Conservation (phyloP, 2,113 vertebrate genomes). For the Ginglymostoma cirratum region DNA sequence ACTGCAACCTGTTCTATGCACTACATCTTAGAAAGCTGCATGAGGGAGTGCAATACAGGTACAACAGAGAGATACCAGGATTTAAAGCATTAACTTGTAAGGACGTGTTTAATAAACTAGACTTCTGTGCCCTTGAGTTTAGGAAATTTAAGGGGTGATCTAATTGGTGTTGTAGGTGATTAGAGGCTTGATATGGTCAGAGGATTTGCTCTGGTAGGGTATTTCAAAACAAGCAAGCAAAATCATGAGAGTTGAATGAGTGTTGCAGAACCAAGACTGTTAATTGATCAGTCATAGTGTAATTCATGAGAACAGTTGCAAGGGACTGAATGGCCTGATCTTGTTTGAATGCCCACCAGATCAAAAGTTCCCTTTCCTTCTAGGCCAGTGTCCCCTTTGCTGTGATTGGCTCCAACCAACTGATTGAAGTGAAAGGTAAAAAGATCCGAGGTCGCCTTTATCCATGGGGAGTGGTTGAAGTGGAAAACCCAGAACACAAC, state of each 20-base stretch:
- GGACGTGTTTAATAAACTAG: neutral
- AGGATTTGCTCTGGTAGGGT: neutral
- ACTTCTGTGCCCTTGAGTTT: neutral
- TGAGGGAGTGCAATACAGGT: neutral
- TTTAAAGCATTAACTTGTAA: neutral
- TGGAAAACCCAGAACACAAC: constrained; percentile 86
- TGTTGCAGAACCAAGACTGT: neutral
- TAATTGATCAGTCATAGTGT: neutral
- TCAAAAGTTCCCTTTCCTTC: neutral
- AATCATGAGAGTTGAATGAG: neutral
- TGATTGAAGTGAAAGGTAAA: constrained; percentile 86
- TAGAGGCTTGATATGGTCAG: neutral
- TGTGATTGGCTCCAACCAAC: constrained; percentile 77
- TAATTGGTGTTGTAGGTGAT: neutral
- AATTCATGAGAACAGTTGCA: neutral
- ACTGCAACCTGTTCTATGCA: neutral
- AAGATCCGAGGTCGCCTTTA: constrained; percentile 77
- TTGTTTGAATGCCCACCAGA: neutral
- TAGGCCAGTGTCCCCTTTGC: constrained; percentile 79
- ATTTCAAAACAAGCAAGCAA: neutral
- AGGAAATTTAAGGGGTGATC: neutral
- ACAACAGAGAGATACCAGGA: neutral
- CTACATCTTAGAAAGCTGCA: neutral
- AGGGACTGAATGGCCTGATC: neutral
- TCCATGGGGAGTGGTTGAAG: constrained; percentile 74